Base-by-base conservation (phyloP, 2,888 invertebrate species). In the Acanthosoma haemorrhoidale region DNA sequence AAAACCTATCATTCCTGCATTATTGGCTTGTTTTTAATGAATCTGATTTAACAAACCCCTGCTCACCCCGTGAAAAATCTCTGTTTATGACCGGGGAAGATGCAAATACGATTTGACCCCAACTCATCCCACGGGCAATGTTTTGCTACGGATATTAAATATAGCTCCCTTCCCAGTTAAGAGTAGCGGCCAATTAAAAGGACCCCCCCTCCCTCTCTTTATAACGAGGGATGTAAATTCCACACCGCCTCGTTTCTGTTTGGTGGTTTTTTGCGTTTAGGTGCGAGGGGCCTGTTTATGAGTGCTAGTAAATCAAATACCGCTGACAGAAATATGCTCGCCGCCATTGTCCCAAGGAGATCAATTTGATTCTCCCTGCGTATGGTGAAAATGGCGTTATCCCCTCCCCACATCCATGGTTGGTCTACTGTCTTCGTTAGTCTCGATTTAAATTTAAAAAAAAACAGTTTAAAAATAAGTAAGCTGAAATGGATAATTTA, bases 81-180 rank as follows among this genome's bases (percentile, higher is more conserved):
- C 51, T 51, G 25, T n/a, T 51, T 13, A 25, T 25, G 51, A 51
- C 1, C n/a, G 8, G 51, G 51, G 51, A 51, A 51, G 21, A 25
- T 25, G n/a, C 51, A 25, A 51, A 51, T 51, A 51, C 29, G 51
- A 25, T 29, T 25, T 51, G 51, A n/a, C n/a, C n/a, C n/a, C n/a
- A n/a, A n/a, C n/a, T n/a, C 51, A 51, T 25, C 51, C 51, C 25
- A 21, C 9, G 9, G 0, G 25, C n/a, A 51, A 51, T 51, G 51
- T 51, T 51, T 51, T 51, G 51, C 25, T 51, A 25, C 25, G 25
- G 51, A 51, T 51, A 51, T 51, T 51, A 51, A 51, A 51, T 51
- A 51, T n/a, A n/a, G n/a, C n/a, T n/a, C n/a, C n/a, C n/a, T n/a
- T 51, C 51, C 29, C 51, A 25, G 21, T 51, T 51, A 51, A 25